Percentiles rank a stretch among this genome's conserved stretches.
phyloP scores from a whole-genome alignment of 2,113 vertebrate genomes.

The human (Homo sapiens) region DNA sequence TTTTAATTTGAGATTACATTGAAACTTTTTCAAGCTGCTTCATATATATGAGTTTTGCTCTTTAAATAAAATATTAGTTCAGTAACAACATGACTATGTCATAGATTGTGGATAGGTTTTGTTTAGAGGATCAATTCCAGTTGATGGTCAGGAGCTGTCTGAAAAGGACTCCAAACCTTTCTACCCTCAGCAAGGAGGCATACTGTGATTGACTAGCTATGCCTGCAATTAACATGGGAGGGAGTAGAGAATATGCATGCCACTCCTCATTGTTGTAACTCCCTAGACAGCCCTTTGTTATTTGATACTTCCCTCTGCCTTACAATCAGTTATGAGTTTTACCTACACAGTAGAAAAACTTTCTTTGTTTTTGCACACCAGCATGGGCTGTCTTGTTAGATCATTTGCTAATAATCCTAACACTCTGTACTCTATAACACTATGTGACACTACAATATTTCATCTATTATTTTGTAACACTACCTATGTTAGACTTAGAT shows the following conservation, averaged over 20 bases:
- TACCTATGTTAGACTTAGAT: neutral
- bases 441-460: neutral
- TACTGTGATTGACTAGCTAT: neutral
- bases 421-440: neutral
- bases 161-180: neutral
- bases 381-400: neutral
- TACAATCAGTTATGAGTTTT: neutral
- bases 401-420: neutral
- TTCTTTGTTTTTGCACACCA: neutral
- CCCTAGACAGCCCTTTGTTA: neutral
- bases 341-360: neutral
- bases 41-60: neutral
- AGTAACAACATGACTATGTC: neutral
- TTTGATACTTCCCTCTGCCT: neutral
- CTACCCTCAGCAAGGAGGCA: neutral
- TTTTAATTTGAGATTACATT: conserved; percentile 31
- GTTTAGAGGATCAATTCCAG: neutral
- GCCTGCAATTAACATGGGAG: fast-evolving
- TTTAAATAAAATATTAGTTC: neutral
- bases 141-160: neutral
- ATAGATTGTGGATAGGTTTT: neutral
- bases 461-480: neutral
- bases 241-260: neutral
- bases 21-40: neutral
- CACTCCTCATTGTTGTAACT: neutral